A percentile compares a stretch with the other conserved stretches of the same genome.
phyloP scores from a whole-genome alignment of 2,113 vertebrate species.

The Hypomesus transpacificus region DNA sequence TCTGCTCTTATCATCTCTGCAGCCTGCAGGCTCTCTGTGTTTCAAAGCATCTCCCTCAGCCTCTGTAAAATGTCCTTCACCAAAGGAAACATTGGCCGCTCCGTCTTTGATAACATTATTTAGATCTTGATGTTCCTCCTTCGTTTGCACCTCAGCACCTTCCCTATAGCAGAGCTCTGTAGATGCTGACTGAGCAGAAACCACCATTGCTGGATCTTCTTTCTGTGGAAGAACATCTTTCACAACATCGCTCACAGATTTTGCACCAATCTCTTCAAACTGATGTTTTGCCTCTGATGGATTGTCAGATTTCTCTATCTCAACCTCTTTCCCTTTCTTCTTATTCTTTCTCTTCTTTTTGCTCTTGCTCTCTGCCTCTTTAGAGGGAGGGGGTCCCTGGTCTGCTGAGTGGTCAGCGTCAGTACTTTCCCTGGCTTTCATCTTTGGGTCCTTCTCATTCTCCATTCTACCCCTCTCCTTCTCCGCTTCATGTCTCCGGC shows the following conservation, averaged over 20 bases:
- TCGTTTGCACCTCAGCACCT: slow-evolving; percentile 2
- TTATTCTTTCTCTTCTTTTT: slow-evolving; percentile 68
- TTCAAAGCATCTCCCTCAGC: slow-evolving; percentile 10
- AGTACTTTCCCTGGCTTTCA: slow-evolving; percentile 9
- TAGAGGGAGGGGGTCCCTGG: background rate
- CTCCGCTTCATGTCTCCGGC: background rate
- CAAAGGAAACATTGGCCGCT: too few species aligned
- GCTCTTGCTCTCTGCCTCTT: slow-evolving; percentile 52
- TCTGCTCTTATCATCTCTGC: slow-evolving; percentile 20
- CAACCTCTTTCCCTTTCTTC: slow-evolving; percentile 58
- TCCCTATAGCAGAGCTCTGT: background rate
- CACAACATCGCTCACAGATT: background rate
- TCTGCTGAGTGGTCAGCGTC: slow-evolving; percentile 18
- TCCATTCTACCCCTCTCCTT: background rate
- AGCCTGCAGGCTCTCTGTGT: background rate
- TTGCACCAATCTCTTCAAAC: background rate
- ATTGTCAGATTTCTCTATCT: slow-evolving; percentile 28
- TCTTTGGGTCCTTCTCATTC: background rate
- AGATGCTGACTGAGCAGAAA: background rate
- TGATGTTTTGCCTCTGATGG: slow-evolving; percentile 10
- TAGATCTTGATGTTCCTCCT: slow-evolving; percentile 5
- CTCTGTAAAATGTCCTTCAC: background rate
- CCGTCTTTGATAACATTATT: slow-evolving; percentile 5
- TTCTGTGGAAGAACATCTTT: slow-evolving; percentile 16
- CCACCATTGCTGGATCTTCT: background rate